Base-by-base conservation (phyloP, 2,113 vertebrate genomes). In the Puffinus mauretanicus region DNA sequence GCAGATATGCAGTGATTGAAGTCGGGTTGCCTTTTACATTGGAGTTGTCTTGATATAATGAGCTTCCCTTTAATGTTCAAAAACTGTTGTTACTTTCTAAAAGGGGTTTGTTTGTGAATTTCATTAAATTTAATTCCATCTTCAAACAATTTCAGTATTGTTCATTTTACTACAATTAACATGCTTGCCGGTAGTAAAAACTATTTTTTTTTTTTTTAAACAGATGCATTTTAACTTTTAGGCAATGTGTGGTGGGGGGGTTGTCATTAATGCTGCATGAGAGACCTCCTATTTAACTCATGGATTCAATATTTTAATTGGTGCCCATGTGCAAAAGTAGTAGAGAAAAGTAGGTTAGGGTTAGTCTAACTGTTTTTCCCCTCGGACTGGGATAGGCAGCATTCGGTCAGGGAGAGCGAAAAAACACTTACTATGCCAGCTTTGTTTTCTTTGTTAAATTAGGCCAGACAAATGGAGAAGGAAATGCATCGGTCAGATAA, bases 41-140 rank as follows among this genome's bases (percentile, higher is more conserved):
- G 97, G 96, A 97, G 97, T 98, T 98, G 98, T 98, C 97, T 98
- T 97, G 97, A 97, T 98, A 98, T 98, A 98, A 98, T 98, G 98
- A 98, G 98, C 97, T 97, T 96, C 96, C 96, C 98, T 98, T 98
- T 98, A 98, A 98, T 98, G 98, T 98, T 98, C 93, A 97, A 98
- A 97, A 98, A 97, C 97, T 98, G 98, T 98, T 98, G 98, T 98
- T 98, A 98, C 97, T 98, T 98, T 98, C 97, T 98, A 98, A 98
- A 98, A 98, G 96, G 88, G 92, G 93, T 96, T 98, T 98, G 98
- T 98, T 98, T 98, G 97, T 98, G 98, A 98, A 98, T 98, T 98
- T 98, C 98, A 98, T 98, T 98, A 98, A 98, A 98, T 98, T 98
- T 98, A 98, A 98, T 98, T 97, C 95, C 49, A 60, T 97, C 98